These are phyloP conservation scores for Rhinogobio ventralis DNA, from an alignment of 2,797 vertebrate genomes.

Conservation along the genomic window DNA sequence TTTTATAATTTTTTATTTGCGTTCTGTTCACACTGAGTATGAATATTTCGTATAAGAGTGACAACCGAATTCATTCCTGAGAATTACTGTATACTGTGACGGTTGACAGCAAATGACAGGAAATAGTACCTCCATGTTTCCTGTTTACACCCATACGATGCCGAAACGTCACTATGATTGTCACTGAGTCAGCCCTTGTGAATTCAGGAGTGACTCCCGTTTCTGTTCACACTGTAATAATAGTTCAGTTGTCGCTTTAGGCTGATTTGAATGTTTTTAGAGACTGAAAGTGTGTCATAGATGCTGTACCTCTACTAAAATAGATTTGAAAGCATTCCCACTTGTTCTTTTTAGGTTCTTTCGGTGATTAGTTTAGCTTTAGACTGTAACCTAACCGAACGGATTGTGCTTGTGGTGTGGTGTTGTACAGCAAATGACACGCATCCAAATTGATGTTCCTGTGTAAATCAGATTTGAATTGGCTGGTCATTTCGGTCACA, in stretches of 20 bases:
- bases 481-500: conserved; percentile 42
- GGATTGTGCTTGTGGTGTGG: no score
- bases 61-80: not conserved
- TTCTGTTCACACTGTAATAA: conserved; percentile 1
- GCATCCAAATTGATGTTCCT: not conserved
- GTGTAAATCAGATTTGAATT: conserved; percentile 38
- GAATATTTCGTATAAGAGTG: not conserved
- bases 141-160: not conserved
- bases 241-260: no score
- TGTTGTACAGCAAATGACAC: conserved; percentile 18
- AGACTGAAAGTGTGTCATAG: not conserved
- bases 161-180: not conserved
- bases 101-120: not conserved
- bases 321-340: not conserved
- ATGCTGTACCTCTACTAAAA: not conserved
- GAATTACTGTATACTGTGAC: not conserved
- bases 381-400: not conserved
- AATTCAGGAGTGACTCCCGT: not conserved
- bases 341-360: not conserved
- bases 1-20: not conserved
- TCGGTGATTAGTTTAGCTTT: not conserved
- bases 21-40: not conserved
- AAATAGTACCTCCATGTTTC: not conserved
- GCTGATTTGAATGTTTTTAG: not conserved
- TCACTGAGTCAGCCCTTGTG: not conserved